A percentile compares a stretch with the other conserved stretches of the same genome.
phyloP scores from a whole-genome alignment of 2,888 invertebrate species.

The Lapara coniferarum region DNA sequence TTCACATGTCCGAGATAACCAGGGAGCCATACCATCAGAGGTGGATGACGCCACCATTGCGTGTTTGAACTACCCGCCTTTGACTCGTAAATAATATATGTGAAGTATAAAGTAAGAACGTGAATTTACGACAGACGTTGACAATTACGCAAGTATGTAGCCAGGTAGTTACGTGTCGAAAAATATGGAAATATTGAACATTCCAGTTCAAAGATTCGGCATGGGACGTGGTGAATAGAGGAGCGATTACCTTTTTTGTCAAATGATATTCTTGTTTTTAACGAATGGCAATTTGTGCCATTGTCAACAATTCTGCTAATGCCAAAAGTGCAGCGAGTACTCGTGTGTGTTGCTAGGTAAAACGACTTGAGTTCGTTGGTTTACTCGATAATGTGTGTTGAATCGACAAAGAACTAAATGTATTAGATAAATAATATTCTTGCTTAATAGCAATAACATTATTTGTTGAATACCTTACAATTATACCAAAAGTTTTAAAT shows the following conservation, averaged over 20 bases:
- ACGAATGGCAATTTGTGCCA: too few relatives aligned
- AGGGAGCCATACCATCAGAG: not conserved
- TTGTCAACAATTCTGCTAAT: too few relatives aligned
- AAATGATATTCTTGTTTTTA: not conserved
- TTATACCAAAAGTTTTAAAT: too few relatives aligned
- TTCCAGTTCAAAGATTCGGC: slow-evolving; percentile 20
- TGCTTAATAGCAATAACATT: too few relatives aligned
- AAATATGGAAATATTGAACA: slow-evolving; percentile 18
- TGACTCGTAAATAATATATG: not conserved
- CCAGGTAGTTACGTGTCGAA: not conserved
- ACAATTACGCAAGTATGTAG: slow-evolving; percentile 10
- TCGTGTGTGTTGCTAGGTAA: too few relatives aligned
- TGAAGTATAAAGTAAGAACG: not conserved
- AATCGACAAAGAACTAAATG: too few relatives aligned
- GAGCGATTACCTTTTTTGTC: not conserved
- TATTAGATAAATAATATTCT: too few relatives aligned
- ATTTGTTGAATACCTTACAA: too few relatives aligned
- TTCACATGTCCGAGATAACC: too few relatives aligned
- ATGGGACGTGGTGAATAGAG: not conserved
- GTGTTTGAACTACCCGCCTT: not conserved
- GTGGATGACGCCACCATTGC: not conserved
- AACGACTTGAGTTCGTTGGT: too few relatives aligned
- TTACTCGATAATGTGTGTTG: too few relatives aligned
- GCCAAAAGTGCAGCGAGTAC: too few relatives aligned
- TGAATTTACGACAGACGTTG: slow-evolving; percentile 3